Evolutionary conservation across 2,888 invertebrate genomes (phyloP).

Genomic region (Gastracanthus pulcherrimus): DNA sequence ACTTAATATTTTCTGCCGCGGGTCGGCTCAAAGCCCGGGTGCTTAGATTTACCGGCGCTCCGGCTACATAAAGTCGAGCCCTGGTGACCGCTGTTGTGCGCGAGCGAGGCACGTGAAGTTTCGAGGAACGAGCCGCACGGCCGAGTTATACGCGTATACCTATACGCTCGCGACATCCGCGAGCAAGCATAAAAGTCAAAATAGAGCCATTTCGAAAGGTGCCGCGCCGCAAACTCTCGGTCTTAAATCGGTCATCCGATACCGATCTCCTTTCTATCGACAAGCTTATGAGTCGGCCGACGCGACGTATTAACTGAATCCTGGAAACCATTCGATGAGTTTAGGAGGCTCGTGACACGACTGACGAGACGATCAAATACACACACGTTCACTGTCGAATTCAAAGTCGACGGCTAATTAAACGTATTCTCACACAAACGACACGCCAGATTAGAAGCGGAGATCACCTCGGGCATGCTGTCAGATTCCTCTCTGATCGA

Average conservation of each 20-base stretch:
- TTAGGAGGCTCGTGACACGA: conserved; percentile 70
- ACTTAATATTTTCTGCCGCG: conserved; percentile 65
- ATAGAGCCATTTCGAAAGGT: conserved; percentile 67
- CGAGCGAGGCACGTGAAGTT: no score
- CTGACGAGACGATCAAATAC: conserved; percentile 53
- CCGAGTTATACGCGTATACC: background rate
- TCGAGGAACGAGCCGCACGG: background rate
- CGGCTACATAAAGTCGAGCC: conserved; percentile 65
- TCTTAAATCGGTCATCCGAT: conserved; percentile 73
- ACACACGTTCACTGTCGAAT: conserved; percentile 73
- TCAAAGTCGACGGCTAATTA: conserved; percentile 69
- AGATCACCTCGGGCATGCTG: conserved; percentile 65
- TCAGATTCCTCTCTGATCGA: conserved; percentile 66
- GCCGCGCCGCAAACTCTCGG: conserved; percentile 66
- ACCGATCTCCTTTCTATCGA: conserved; percentile 75
- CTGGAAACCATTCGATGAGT: conserved; percentile 70
- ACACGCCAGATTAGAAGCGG: conserved; percentile 51
- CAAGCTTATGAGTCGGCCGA: conserved; percentile 65
- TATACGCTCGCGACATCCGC: conserved; percentile 42
- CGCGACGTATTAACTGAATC: conserved; percentile 59
- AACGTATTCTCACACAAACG: conserved; percentile 72
- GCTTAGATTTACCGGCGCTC: conserved; percentile 68
- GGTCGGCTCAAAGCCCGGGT: conserved; percentile 59
- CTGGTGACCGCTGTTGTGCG: conserved; percentile 55
- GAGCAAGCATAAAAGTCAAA: conserved; percentile 57